Evolutionary conservation across 1,140 invertebrate species (phyloP), one percentile per base, ranked within the genome.

Genomic region (Musca domestica): DNA sequence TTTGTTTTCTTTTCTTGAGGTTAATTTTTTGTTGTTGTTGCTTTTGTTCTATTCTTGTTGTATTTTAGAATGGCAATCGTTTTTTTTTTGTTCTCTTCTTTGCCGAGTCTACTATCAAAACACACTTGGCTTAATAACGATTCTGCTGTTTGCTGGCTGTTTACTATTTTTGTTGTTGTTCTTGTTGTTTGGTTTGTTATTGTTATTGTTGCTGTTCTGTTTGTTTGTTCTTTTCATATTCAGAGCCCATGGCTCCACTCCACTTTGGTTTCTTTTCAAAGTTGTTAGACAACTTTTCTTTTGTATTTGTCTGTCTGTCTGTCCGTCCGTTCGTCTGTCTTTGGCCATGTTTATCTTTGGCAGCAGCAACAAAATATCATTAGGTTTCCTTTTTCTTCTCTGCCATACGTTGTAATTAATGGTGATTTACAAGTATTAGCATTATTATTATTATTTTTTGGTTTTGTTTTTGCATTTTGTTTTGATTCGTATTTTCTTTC

Each of bases 281-380:
- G 52, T 56, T 56, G 52, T 56, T 56, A 15, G 20, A 56, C 52
- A 56, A 56, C 52, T 56, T 56, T 56, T 56, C 52, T 22, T 56
- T 56, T 56, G 52, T 41, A 41, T 41, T 41, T 41, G n/a, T n/a
- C 12, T 30, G 10, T 12, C 34, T 12, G 34, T 5, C 34, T 12
- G 34, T 41, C 34, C 10, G 34, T 9, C 6, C 2, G 4, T 41
- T 12, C 12, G 10, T 41, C 34, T 41, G 2, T 30, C 9, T 30
- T 3, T 30, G 27, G 3, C 3, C 9, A 9, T 30, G 3, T 30
- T 30, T 30, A 30, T 30, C 3, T 30, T 30, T 49, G n/a, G 48
- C 3, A 49, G n/a, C 48, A 49, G 10, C 34, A 49, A 49, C 19
- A 17, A 49, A 49, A 49, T 49, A 49, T 49, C 48, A 19, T 49